Percentiles rank a stretch among this genome's conserved stretches.
These are phyloP conservation scores for Macaria liturata DNA, from an alignment of 2,888 invertebrate species.

Conservation along the genomic window DNA sequence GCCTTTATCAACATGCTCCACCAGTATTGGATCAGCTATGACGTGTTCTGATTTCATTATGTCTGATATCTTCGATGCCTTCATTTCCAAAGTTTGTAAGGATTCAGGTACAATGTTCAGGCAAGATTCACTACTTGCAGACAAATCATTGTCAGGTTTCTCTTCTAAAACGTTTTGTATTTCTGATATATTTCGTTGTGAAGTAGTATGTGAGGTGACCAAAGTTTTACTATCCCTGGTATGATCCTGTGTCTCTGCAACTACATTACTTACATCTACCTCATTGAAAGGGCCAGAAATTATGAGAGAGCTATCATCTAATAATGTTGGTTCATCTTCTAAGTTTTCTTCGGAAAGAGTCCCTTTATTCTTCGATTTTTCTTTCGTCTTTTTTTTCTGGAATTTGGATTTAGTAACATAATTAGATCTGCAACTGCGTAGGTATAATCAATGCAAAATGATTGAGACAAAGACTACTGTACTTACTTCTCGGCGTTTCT, in stretches of 20 bases:
- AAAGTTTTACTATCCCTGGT: too few species aligned
- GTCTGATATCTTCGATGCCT: background rate
- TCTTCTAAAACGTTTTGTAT: background rate
- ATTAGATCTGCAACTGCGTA: slow-evolving; percentile 40
- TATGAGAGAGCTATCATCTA: too few species aligned
- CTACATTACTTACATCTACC: too few species aligned
- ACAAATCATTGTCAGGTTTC: background rate
- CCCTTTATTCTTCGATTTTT: slow-evolving; percentile 9
- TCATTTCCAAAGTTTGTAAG: background rate
- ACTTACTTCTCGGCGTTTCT: slow-evolving; percentile 65
- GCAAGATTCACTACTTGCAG: background rate
- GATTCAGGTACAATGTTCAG: background rate
- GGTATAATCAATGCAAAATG: slow-evolving; percentile 29
- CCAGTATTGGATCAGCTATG: background rate
- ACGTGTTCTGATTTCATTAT: background rate
- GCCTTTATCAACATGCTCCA: slow-evolving; percentile 2
- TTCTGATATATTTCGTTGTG: too few species aligned
- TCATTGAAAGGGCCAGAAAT: too few species aligned
- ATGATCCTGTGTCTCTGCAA: too few species aligned
- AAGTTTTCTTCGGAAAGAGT: too few species aligned
- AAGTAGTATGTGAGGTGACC: too few species aligned
- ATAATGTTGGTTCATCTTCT: too few species aligned
- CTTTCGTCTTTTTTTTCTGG: slow-evolving; percentile 69
- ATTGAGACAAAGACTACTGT: slow-evolving; percentile 33
- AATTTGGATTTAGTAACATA: slow-evolving; percentile 26